Base-by-base conservation (phyloP, 2,888 invertebrate genomes). In the Branchinecta sandiegonensis region DNA sequence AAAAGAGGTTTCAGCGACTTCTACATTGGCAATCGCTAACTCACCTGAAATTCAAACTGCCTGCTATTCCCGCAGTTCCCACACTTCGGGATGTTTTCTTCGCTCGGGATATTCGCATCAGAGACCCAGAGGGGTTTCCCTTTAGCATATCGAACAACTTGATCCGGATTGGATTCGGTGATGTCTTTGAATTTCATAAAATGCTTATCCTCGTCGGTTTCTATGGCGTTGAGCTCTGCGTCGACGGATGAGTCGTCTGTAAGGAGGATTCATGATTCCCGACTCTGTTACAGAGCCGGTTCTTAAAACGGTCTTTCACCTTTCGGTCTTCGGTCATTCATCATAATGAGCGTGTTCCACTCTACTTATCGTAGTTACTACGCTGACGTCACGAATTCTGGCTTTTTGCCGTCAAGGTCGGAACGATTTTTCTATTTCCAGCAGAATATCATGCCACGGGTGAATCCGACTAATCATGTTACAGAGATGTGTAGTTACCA, bases 41-140 rank as follows among this genome's bases (percentile, higher is more conserved):
- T 74, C 75, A 88, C 84, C 82, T 92, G 92, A 79, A 93, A 94
- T 80, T 97, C 96, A 81, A 92, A 96, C 73, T 86, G 84, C 72
- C 95, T 83, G 67, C 83, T 80, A 2, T 83, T 82, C 66, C 85
- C 84, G 78, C 97, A 97, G 71, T 83, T 78, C 72, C 82, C 80
- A 76, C 93, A 92, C 37, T 82, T 80, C 37, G 93, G 90, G 72
- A 94, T 79, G 68, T 81, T 75, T 3, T 75, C 74, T 46, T 81
- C 76, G 72, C 77, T 74, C 56, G 83, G 82, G 46, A 76, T 76
- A 67, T 79, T 74, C 69, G 82, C 79, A 66, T 81, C 79, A 46
- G 94, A 86, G 68, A 94, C 90, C 86, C 89, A 91, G n/a, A 97
- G 79, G 13, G 94, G 90, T 50, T 77, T 75, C 56, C 84, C 86